phyloP scores from a whole-genome alignment of 2,888 invertebrate species.

The Merodon equestris region DNA sequence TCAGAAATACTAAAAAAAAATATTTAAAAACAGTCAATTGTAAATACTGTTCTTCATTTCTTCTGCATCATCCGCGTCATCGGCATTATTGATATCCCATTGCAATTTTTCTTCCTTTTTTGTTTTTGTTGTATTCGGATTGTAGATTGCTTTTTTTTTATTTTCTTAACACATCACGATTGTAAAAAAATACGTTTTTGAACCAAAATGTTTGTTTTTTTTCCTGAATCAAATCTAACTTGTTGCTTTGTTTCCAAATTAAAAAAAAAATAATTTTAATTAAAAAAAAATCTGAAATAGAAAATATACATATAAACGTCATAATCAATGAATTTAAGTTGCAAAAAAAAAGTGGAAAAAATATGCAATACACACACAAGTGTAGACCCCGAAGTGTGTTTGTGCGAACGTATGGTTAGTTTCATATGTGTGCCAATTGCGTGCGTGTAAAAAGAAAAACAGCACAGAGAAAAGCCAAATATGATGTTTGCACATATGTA shows the following conservation, averaged over 20 bases:
- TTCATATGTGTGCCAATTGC: slow-evolving; percentile 49
- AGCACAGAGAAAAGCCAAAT: slow-evolving; percentile 46
- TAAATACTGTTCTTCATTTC: slow-evolving; percentile 45
- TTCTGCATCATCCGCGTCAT: slow-evolving; percentile 31
- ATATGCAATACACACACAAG: slow-evolving; percentile 28
- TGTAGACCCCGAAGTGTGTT: background rate
- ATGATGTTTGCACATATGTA: too few species aligned
- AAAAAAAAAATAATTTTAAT: slow-evolving; percentile 9
- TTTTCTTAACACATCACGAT: background rate
- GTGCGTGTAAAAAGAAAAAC: slow-evolving; percentile 34
- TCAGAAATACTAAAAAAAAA: background rate
- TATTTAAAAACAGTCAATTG: slow-evolving; percentile 41
- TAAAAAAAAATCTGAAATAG: slow-evolving; percentile 19
- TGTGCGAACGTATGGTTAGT: slow-evolving; percentile 24
- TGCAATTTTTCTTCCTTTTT: too few species aligned
- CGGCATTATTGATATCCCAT: slow-evolving; percentile 33
- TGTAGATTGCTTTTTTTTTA: slow-evolving; percentile 6
- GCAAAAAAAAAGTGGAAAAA: slow-evolving; percentile 14
- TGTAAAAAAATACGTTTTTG: slow-evolving; percentile 8
- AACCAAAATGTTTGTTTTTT: background rate
- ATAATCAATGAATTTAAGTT: slow-evolving; percentile 50
- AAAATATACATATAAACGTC: slow-evolving; percentile 15
- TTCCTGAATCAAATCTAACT: slow-evolving; percentile 4
- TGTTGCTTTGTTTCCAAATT: slow-evolving; percentile 33
- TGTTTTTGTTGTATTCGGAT: background rate